Conservation (phyloP, 2,888 invertebrate species). For the Eutolmus rufibarbis region DNA sequence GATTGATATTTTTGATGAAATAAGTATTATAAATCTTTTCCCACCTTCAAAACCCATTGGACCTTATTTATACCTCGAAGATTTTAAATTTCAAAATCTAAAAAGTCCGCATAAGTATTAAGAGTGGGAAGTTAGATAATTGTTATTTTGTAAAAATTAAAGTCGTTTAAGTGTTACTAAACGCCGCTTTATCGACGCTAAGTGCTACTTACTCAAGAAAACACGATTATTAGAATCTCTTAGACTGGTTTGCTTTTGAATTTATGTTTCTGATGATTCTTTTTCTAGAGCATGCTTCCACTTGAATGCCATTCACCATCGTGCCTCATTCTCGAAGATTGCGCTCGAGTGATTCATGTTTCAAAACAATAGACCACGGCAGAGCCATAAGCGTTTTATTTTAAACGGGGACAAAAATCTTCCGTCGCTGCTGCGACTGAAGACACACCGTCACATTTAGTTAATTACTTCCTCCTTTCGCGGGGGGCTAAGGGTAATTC, state of each 20-base stretch:
- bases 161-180: too few species aligned
- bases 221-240: too few species aligned
- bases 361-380: background rate
- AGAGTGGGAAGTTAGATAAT: too few species aligned
- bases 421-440: background rate
- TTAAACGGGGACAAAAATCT: background rate
- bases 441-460: background rate
- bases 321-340: background rate
- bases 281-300: background rate
- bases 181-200: too few species aligned
- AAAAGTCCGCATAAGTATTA: too few species aligned
- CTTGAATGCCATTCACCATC: background rate
- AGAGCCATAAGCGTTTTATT: background rate
- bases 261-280: background rate
- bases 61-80: too few species aligned
- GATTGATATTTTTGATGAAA: too few species aligned
- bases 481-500: background rate
- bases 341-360: background rate
- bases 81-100: too few species aligned
- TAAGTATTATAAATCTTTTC: too few species aligned
- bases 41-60: too few species aligned
- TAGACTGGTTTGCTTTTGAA: background rate
- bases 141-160: too few species aligned
- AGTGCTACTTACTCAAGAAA: too few species aligned
- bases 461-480: slow-evolving; percentile 25